Evolutionary conservation across 2,113 vertebrate species (phyloP).

Genomic region (Colaptes auratus): DNA sequence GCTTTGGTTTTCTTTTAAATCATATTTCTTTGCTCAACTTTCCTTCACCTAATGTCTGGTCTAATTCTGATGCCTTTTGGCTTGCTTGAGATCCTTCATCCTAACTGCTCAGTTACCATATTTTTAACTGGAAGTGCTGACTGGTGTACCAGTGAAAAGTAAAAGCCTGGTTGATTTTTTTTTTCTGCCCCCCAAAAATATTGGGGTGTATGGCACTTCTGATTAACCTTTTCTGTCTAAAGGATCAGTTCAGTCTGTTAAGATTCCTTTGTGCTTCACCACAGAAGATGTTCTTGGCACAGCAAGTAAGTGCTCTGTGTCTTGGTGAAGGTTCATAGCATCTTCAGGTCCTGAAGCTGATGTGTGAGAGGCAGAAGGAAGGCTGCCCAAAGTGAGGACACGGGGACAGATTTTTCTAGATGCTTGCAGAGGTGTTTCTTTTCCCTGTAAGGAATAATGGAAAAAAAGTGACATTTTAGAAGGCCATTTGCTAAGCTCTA

Average conservation of each 20-base stretch:
- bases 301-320: not conserved
- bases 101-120: not conserved
- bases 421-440: not conserved
- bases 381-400: not conserved
- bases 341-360: not conserved
- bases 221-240: not conserved
- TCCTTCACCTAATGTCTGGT: too few relatives aligned
- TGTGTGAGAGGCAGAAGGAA: not conserved
- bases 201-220: not conserved
- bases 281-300: not conserved
- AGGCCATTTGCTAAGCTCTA: conserved; percentile 41
- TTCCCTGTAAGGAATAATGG: conserved; percentile 35
- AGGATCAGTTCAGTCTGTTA: not conserved
- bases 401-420: not conserved
- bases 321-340: not conserved
- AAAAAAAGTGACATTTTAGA: conserved; percentile 37
- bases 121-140: not conserved
- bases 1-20: not conserved
- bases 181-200: not conserved
- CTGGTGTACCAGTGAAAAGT: accelerated
- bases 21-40: not conserved
- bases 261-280: not conserved
- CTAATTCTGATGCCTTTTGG: too few relatives aligned
- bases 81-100: too few relatives aligned
- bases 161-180: not conserved